Conservation (phyloP, 2,888 invertebrate species). For the Dynastes grantii region DNA sequence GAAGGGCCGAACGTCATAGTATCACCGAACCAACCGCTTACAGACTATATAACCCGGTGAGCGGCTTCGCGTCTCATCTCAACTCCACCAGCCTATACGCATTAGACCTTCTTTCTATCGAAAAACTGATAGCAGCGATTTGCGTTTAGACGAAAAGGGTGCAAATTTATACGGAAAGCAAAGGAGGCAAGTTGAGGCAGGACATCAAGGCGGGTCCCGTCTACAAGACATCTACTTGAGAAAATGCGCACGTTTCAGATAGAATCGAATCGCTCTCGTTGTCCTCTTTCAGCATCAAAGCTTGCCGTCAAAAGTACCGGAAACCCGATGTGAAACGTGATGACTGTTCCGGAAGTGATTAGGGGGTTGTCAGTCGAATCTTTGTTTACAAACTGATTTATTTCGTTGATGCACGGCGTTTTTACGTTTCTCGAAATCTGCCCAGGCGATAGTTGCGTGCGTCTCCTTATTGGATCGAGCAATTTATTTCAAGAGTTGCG, state of each 20-base stretch:
- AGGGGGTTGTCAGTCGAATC: neutral
- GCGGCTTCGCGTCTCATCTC: neutral
- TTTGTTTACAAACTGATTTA: constrained; percentile 15
- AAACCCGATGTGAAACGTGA: neutral
- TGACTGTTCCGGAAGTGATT: neutral
- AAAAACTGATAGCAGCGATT: constrained; percentile 28
- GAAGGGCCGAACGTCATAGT: neutral
- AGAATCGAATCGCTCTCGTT: neutral
- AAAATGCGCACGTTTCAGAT: constrained; percentile 11
- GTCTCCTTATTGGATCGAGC: neutral
- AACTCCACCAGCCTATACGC: neutral
- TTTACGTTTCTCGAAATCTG: neutral
- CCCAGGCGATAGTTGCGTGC: neutral
- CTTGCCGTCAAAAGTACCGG: neutral
- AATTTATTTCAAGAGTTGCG: neutral
- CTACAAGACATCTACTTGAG: neutral
- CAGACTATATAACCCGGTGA: neutral
- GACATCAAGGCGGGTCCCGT: neutral
- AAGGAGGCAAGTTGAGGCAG: neutral
- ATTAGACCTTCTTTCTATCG: neutral
- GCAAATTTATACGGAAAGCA: constrained; percentile 14
- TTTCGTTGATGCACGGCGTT: neutral
- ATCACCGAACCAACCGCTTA: neutral
- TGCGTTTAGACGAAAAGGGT: constrained; percentile 34
- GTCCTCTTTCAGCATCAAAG: neutral